A percentile compares a stretch with the other conserved stretches of the same genome.
Evolutionary conservation across 37 sponge, comb jelly and placozoan genomes (phyloP).

Genomic region (Diacarnus erythraeanus): DNA sequence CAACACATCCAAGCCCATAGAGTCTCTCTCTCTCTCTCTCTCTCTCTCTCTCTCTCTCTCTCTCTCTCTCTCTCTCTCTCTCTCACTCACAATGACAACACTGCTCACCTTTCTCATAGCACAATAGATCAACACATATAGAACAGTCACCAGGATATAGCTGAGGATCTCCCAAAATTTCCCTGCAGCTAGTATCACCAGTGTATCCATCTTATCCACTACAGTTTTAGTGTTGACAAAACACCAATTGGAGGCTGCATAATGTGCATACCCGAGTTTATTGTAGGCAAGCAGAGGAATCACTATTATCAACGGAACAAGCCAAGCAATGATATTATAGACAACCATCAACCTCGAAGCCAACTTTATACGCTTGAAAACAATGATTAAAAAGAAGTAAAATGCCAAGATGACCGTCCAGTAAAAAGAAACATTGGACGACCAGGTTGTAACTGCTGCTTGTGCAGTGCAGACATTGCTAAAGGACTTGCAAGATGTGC

Average conservation of each 20-base stretch:
- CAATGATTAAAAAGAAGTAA: constrained; percentile 52
- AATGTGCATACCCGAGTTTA: constrained; percentile 46
- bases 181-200: constrained; percentile 31
- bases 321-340: constrained; percentile 62
- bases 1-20: too few relatives aligned
- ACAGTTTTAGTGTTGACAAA: constrained; percentile 16
- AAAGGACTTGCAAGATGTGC: constrained; percentile 17
- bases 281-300: neutral
- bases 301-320: constrained; percentile 44
- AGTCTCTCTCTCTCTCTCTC: constrained; percentile 18
- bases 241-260: constrained; percentile 48
- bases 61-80: constrained; percentile 7
- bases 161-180: constrained; percentile 67
- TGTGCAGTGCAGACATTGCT: constrained; percentile 42
- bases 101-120: constrained; percentile 1
- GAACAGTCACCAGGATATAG: constrained; percentile 24
- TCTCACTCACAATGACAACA: neutral
- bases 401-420: constrained; percentile 70
- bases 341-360: constrained; percentile 34
- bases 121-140: constrained; percentile 23
- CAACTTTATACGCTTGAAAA: constrained; percentile 10
- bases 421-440: constrained; percentile 42
- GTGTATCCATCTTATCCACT: neutral
- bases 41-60: constrained; percentile 24
- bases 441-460: constrained; percentile 48